phyloP scores from a whole-genome alignment of 92 coral and sea anemone species.

The Palythoa grandis region DNA sequence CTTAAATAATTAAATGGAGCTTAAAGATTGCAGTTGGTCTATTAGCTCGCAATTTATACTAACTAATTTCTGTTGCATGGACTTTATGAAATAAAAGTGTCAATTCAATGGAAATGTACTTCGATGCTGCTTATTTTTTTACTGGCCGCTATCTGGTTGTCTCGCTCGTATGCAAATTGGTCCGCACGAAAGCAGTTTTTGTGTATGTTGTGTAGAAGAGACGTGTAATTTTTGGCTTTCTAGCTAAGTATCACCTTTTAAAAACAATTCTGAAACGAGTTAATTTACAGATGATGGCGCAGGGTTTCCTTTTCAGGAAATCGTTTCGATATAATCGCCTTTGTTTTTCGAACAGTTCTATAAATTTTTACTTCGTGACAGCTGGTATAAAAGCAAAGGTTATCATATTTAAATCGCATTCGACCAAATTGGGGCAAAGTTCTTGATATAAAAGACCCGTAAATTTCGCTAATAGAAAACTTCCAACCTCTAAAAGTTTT shows the following conservation, averaged over 20 bases:
- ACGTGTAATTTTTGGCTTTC: constrained; percentile 22
- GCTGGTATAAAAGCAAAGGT: constrained; percentile 41
- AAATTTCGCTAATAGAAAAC: background rate
- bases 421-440: constrained; percentile 6
- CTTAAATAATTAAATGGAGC: constrained; percentile 60
- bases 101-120: background rate
- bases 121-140: background rate
- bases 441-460: background rate
- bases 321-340: constrained; percentile 41
- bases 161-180: constrained; percentile 42
- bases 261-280: constrained; percentile 15
- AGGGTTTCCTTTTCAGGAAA: constrained; percentile 35
- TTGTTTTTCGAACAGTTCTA: constrained; percentile 17
- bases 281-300: constrained; percentile 27
- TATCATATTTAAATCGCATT: constrained; percentile 21
- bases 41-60: constrained; percentile 38
- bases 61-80: constrained; percentile 16
- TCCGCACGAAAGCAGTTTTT: background rate
- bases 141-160: constrained; percentile 17
- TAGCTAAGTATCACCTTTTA: background rate
- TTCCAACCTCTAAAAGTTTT: background rate
- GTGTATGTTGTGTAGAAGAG: background rate
- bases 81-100: constrained; percentile 3
- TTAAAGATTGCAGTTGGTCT: constrained; percentile 53
- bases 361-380: constrained; percentile 40